A percentile compares a stretch with the other conserved stretches of the same genome.
These are phyloP conservation scores for Campoletis sonorensis DNA, from an alignment of 1,140 invertebrate species.

Conservation along the genomic window DNA sequence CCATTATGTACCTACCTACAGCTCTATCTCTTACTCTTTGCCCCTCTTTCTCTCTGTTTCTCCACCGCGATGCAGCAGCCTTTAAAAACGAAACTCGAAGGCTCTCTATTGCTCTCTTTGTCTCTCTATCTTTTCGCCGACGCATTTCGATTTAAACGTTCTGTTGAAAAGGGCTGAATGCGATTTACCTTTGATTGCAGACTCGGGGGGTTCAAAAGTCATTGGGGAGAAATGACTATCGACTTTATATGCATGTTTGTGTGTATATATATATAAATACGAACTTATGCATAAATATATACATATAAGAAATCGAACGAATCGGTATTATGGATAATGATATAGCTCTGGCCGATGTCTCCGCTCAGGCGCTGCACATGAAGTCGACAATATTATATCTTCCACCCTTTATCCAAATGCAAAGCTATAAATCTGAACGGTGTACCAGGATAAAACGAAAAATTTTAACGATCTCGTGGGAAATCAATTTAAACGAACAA, in stretches of 20 bases:
- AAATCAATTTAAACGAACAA: too few species aligned
- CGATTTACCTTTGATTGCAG: conserved; percentile 72
- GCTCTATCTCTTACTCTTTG: background rate
- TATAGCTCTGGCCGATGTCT: conserved; percentile 59
- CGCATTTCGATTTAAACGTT: conserved; percentile 65
- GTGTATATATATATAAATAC: background rate
- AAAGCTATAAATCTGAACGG: background rate
- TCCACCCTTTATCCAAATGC: background rate
- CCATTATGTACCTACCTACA: conserved; percentile 11
- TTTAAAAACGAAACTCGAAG: conserved; percentile 33
- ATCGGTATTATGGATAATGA: conserved; percentile 69
- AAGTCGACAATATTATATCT: background rate
- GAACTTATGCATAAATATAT: background rate
- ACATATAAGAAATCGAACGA: conserved; percentile 60
- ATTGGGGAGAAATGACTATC: conserved; percentile 62
- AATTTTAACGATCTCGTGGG: too few species aligned
- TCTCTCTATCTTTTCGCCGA: conserved; percentile 26
- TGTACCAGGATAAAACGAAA: too few species aligned
- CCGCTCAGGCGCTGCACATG: background rate
- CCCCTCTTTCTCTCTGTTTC: background rate
- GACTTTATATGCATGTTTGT: conserved; percentile 53
- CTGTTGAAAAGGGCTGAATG: conserved; percentile 69
- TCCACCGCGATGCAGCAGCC: conserved; percentile 21
- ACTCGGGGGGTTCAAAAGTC: conserved; percentile 69
- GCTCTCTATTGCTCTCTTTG: background rate